Percentiles rank a stretch among this genome's conserved stretches.
Evolutionary conservation across 2,888 invertebrate species (phyloP).

Genomic region (Tipula vernalis): DNA sequence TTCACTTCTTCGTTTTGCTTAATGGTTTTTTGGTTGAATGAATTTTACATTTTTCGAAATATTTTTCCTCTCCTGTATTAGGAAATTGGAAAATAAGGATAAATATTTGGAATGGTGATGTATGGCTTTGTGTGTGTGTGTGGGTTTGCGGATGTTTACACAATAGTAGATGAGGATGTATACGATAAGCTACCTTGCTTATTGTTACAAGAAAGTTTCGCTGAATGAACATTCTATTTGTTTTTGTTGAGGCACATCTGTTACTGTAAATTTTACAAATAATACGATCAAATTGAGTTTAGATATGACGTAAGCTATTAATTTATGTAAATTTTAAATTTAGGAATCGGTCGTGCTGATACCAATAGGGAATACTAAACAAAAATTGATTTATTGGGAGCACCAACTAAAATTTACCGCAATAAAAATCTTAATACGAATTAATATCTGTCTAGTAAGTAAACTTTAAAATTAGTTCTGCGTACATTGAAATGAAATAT

Average conservation of each 20-base stretch:
- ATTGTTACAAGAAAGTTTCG: background rate
- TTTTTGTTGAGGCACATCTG: background rate
- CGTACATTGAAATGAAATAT: no score
- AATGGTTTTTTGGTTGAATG: constrained; percentile 4
- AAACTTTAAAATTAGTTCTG: no score
- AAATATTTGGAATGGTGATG: background rate
- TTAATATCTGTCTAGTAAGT: no score
- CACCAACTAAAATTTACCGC: no score
- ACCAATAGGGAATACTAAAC: background rate
- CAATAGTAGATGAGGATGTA: background rate
- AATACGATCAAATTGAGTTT: background rate
- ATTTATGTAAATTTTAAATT: background rate
- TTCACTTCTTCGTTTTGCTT: background rate
- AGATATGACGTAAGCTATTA: background rate
- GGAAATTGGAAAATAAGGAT: background rate
- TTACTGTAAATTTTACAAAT: background rate
- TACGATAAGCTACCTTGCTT: background rate
- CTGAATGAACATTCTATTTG: background rate
- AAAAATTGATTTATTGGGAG: background rate
- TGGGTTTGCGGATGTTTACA: background rate
- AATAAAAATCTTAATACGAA: no score
- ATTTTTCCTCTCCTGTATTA: background rate
- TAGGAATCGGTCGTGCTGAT: background rate
- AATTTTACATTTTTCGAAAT: background rate
- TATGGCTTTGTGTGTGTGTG: background rate